These are phyloP conservation scores for Trachymyrmex septentrionalis DNA, from an alignment of 1,140 invertebrate species.

Conservation along the genomic window DNA sequence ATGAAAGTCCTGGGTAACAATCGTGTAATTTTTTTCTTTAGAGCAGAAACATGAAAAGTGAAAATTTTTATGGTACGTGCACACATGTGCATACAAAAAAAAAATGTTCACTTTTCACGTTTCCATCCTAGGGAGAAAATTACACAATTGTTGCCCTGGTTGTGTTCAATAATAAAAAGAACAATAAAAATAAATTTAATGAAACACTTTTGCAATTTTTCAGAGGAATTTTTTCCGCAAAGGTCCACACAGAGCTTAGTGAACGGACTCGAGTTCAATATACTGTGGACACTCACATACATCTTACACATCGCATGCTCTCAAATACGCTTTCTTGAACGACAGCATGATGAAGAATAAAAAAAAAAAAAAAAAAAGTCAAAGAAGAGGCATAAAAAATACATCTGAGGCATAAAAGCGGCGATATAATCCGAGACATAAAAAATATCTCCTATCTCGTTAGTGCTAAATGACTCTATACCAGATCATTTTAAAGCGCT, in stretches of 20 bases:
- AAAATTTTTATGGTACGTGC: too few species aligned
- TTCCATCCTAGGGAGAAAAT: too few species aligned
- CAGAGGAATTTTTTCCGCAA: not conserved
- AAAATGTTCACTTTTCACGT: too few species aligned
- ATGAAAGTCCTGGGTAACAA: not conserved
- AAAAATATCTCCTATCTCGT: not conserved
- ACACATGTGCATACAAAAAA: too few species aligned
- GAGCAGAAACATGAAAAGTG: too few species aligned
- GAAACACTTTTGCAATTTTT: not conserved
- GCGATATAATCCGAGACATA: not conserved
- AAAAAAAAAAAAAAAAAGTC: not conserved
- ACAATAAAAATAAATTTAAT: not conserved
- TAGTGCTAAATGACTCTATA: not conserved
- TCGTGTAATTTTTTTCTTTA: too few species aligned
- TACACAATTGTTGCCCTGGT: not conserved
- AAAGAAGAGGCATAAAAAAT: not conserved
- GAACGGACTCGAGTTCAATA: not conserved
- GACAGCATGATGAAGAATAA: not conserved
- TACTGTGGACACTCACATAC: not conserved
- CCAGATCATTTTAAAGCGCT: not conserved
- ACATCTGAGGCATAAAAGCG: too few species aligned
- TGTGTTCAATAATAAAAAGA: not conserved
- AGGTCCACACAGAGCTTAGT: not conserved
- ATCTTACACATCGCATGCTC: not conserved
- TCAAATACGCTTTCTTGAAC: not conserved